These are phyloP conservation scores for Parazoanthus atlanticus DNA, from an alignment of 92 coral and sea anemone genomes.

Conservation along the genomic window DNA sequence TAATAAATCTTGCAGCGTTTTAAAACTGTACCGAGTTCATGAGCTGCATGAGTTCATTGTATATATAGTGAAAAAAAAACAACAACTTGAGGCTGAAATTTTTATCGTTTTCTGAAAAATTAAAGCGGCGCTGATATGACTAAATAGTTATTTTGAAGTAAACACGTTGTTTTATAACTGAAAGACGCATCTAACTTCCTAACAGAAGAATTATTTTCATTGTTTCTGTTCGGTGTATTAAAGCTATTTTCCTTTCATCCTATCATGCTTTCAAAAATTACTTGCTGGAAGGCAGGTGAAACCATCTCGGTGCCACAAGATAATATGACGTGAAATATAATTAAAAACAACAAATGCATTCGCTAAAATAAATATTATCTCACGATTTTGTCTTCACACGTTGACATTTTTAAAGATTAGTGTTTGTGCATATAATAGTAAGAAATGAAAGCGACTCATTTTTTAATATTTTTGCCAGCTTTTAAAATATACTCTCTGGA, in stretches of 20 bases:
- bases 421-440: not conserved
- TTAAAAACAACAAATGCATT: constrained; percentile 1
- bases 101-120: not conserved
- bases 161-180: not conserved
- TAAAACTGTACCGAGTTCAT: not conserved
- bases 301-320: constrained; percentile 11
- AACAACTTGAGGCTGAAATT: constrained; percentile 1
- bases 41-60: not conserved
- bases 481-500: not conserved
- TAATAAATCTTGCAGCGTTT: not conserved
- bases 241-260: not conserved
- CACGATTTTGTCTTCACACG: not conserved
- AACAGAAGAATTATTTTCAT: not conserved
- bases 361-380: not conserved
- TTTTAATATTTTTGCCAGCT: not conserved
- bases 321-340: not conserved
- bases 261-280: constrained; percentile 1
- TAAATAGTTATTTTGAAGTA: not conserved
- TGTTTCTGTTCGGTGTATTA: not conserved
- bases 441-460: not conserved
- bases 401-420: not conserved
- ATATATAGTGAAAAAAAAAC: not conserved
- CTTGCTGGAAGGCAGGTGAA: constrained; percentile 10
- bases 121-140: not conserved
- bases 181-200: not conserved